Evolutionary conservation across 1,140 invertebrate species (phyloP), one percentile per base, ranked within the genome.

Genomic region (Drosophila seguyi): DNA sequence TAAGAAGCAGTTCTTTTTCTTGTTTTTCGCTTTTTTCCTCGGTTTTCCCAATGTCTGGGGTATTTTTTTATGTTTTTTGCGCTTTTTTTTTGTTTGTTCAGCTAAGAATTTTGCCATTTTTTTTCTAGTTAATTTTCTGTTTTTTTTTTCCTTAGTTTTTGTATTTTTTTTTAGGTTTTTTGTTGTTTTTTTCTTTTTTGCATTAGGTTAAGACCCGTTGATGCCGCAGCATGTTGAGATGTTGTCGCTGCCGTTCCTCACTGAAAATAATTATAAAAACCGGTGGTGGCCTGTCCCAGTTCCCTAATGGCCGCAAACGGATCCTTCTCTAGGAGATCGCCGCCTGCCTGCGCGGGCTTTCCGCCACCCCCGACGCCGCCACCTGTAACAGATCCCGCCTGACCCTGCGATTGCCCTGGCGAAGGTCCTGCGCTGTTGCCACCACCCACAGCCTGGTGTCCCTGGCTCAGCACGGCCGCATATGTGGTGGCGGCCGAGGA

Each of bases 381-480:
- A 61, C 75, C 75, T 8, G 60, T 39, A 27, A 71, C 52, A 36
- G 57, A 61, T 22, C 71, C 55, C 14, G 57, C 27, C 52, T 72
- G 66, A 41, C 53, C 45, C 57, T 75, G 79, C 48, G 73, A 62
- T 25, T 75, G 82, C 14, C 76, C 74, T 16, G 59, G 6, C 8
- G 65, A 65, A 55, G 78, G 44, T 39, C 59, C 41, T 16, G 63
- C 14, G 4, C 34, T 52, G 13, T 48, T 53, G 6, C 57, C 58
- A n/a, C 66, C 67, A 20, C 45, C 45, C 27, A 62, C 50, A 27
- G 81, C 81, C 68, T 81, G 87, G 11, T 81, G 90, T 22, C 92
- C 93, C 63, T 93, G 92, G 56, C 93, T 93, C 18, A 93, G 75
- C 34, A 93, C 93, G 42, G 93, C 93, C 6, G 93, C 93, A 73